Conservation (phyloP, 92 coral and sea anemone species). For the Actinostola sp. region DNA sequence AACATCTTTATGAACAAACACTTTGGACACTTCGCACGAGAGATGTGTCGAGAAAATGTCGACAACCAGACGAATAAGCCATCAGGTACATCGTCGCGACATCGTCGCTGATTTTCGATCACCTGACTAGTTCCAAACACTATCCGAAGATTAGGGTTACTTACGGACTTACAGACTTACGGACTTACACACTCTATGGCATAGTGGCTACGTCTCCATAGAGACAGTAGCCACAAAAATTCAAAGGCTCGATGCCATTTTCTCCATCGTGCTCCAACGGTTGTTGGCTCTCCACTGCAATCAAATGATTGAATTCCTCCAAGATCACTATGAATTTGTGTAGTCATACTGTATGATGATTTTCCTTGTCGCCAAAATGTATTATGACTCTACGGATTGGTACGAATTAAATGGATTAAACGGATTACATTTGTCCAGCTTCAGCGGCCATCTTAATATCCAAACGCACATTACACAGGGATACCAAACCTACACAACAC, state of each 20-base stretch:
- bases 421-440: neutral
- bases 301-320: conserved; percentile 36
- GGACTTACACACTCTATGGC: too few species aligned
- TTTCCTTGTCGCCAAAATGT: conserved; percentile 38
- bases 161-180: too few species aligned
- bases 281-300: conserved; percentile 46
- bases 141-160: too few species aligned
- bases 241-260: conserved; percentile 57
- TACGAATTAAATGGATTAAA: conserved; percentile 32
- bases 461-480: conserved; percentile 2
- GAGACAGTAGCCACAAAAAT: too few species aligned
- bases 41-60: too few species aligned
- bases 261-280: conserved; percentile 57
- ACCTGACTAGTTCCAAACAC: too few species aligned
- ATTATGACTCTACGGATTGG: conserved; percentile 29
- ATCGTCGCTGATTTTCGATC: too few species aligned
- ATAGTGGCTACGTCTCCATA: too few species aligned
- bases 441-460: neutral
- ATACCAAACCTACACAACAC: neutral
- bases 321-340: conserved; percentile 23
- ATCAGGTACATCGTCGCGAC: too few species aligned
- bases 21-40: too few species aligned
- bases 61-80: too few species aligned
- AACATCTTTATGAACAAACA: too few species aligned
- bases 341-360: conserved; percentile 7